A percentile compares a stretch with the other conserved stretches of the same genome.
Evolutionary conservation across 2,888 invertebrate genomes (phyloP).

Genomic region (Metellina segmentata): DNA sequence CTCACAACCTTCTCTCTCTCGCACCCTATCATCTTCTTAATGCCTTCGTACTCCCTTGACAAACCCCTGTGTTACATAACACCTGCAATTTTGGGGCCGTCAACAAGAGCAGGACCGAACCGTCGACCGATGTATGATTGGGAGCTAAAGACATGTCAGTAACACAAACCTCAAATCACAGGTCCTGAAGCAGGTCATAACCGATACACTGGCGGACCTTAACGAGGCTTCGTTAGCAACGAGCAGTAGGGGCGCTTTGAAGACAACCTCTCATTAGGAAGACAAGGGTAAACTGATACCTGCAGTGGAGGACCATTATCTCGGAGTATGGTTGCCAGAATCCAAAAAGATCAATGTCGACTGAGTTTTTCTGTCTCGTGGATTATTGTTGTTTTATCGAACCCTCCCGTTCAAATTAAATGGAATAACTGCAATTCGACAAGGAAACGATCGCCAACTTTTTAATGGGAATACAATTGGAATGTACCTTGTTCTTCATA

Average conservation of each 20-base stretch:
- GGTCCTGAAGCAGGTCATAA: conserved; percentile 13
- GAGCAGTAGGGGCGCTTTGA: conserved; percentile 19
- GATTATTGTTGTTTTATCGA: conserved; percentile 2
- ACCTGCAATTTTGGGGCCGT: conserved; percentile 51
- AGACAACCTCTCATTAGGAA: conserved; percentile 70
- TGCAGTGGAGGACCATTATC: conserved; percentile 58
- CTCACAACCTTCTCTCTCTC: background rate
- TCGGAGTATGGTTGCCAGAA: conserved; percentile 45
- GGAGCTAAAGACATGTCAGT: conserved; percentile 72
- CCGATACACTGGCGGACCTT: conserved; percentile 29
- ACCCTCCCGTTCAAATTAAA: background rate
- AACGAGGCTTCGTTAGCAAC: conserved; percentile 73
- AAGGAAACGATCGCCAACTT: background rate
- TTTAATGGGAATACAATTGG: background rate
- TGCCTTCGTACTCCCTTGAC: conserved; percentile 36
- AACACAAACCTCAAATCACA: conserved; percentile 75
- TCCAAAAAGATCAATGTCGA: conserved; percentile 33
- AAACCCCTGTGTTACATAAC: conserved; percentile 63
- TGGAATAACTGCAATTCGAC: background rate
- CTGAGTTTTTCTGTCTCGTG: background rate
- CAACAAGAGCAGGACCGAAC: conserved; percentile 21
- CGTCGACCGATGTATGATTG: background rate
- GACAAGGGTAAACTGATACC: conserved; percentile 70
- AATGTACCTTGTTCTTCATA: too few relatives aligned
- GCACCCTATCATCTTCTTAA: conserved; percentile 62